phyloP scores from a whole-genome alignment of 2,113 vertebrate species.

The Hydrochoerus hydrochaeris region DNA sequence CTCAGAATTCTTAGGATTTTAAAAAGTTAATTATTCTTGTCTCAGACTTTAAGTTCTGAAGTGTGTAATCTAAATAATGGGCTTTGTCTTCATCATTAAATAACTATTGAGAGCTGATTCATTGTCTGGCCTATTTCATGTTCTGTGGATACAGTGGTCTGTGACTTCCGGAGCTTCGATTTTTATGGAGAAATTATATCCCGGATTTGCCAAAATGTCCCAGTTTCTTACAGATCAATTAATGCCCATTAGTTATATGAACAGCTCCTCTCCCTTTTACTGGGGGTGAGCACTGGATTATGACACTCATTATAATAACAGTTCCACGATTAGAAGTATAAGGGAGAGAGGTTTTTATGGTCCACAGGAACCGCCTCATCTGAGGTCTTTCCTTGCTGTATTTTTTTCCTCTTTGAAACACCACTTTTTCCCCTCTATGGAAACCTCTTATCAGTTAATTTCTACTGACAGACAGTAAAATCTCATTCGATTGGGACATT shows the following conservation, averaged over 20 bases:
- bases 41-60: slow-evolving; percentile 33
- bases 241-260: neutral
- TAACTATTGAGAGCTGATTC: neutral
- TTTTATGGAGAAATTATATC: neutral
- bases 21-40: slow-evolving; percentile 1
- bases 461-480: neutral
- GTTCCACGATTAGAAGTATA: neutral
- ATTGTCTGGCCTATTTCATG: neutral
- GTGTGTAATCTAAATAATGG: neutral
- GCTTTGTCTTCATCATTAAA: slow-evolving; percentile 2
- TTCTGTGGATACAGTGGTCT: neutral
- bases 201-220: neutral
- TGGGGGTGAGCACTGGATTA: neutral
- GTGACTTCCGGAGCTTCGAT: neutral
- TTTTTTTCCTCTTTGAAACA: neutral
- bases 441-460: slow-evolving; percentile 29
- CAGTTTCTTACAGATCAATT: neutral
- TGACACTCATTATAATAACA: neutral
- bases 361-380: neutral
- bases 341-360: neutral
- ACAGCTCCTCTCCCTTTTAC: neutral
- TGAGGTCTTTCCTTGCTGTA: neutral
- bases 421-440: neutral
- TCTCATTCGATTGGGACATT: slow-evolving; percentile 16
- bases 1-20: slow-evolving; percentile 8